phyloP scores from a whole-genome alignment of 2,797 vertebrate species.

The Neostethus bicornis region DNA sequence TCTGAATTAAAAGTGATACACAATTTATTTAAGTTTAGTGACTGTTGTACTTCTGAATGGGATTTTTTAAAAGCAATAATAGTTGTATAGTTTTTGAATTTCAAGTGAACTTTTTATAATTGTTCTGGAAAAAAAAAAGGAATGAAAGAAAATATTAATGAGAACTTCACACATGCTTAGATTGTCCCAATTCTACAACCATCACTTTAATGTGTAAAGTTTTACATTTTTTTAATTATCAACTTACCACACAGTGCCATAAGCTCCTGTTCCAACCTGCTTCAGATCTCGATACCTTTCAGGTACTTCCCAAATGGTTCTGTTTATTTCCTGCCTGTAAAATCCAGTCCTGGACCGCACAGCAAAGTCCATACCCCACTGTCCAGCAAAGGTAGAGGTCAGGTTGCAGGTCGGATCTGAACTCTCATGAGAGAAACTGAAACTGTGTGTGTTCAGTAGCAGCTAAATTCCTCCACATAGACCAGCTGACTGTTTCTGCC shows the following conservation, averaged over 20 bases:
- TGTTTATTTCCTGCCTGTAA: conserved; percentile 89
- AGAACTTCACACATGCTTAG: too few relatives aligned
- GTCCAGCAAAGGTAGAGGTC: background rate
- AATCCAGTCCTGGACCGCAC: conserved; percentile 83
- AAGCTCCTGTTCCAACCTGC: conserved; percentile 93
- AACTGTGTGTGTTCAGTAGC: background rate
- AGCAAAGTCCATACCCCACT: conserved; percentile 75
- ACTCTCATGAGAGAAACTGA: conserved; percentile 13
- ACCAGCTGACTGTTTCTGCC: conserved; percentile 4
- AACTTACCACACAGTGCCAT: conserved; percentile 92
- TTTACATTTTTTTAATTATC: background rate
- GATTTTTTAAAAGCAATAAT: too few relatives aligned
- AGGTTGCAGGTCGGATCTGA: background rate
- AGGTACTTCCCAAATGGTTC: conserved; percentile 91
- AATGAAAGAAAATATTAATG: too few relatives aligned
- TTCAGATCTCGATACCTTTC: conserved; percentile 89
- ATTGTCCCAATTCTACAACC: too few relatives aligned
- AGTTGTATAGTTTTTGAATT: too few relatives aligned
- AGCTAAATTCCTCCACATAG: conserved; percentile 30
- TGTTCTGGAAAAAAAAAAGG: too few relatives aligned
- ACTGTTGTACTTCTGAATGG: too few relatives aligned
- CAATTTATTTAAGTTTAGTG: too few relatives aligned
- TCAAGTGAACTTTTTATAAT: too few relatives aligned
- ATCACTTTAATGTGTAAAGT: too few relatives aligned
- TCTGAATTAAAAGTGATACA: background rate